Percentiles rank a stretch among this genome's conserved stretches.
These are phyloP conservation scores for Talpa occidentalis DNA, from an alignment of 2,113 vertebrate species.

Conservation along the genomic window DNA sequence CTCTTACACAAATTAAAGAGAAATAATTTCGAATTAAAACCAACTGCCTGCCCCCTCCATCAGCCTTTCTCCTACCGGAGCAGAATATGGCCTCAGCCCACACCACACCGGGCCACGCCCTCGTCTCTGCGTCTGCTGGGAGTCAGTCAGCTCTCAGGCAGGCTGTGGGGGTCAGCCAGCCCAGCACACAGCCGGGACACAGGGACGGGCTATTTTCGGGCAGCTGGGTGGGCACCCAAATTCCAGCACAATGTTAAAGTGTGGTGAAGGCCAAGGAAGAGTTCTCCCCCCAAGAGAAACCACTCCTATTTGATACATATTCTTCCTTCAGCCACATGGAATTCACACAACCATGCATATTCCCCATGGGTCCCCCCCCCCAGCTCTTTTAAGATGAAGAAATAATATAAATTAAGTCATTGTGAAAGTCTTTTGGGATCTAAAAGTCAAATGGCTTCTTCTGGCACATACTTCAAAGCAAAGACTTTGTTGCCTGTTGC, in stretches of 20 bases:
- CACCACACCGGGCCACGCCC: background rate
- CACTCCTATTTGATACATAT: too few species aligned
- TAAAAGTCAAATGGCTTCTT: background rate
- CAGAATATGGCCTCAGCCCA: rapidly evolving
- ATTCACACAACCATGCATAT: background rate
- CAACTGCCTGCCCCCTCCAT: too few species aligned
- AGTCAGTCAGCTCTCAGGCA: constrained; percentile 83
- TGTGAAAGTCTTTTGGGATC: background rate
- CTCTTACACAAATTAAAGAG: background rate
- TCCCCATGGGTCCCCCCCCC: background rate
- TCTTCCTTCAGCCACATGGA: background rate
- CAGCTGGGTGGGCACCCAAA: background rate
- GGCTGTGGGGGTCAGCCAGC: constrained; percentile 87
- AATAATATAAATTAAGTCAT: background rate
- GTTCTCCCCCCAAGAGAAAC: too few species aligned
- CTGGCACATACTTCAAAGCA: constrained; percentile 87
- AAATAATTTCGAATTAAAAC: background rate
- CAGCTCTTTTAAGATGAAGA: background rate
- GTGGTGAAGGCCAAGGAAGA: background rate
- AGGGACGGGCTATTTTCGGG: background rate
- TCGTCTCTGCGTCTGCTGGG: constrained; percentile 26
- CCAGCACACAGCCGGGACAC: constrained; percentile 37
- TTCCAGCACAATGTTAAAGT: rapidly evolving
- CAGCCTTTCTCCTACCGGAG: background rate
- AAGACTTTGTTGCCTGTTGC: constrained; percentile 88